phyloP scores from a whole-genome alignment of 2,113 vertebrate genomes.

The Prolemur simus region DNA sequence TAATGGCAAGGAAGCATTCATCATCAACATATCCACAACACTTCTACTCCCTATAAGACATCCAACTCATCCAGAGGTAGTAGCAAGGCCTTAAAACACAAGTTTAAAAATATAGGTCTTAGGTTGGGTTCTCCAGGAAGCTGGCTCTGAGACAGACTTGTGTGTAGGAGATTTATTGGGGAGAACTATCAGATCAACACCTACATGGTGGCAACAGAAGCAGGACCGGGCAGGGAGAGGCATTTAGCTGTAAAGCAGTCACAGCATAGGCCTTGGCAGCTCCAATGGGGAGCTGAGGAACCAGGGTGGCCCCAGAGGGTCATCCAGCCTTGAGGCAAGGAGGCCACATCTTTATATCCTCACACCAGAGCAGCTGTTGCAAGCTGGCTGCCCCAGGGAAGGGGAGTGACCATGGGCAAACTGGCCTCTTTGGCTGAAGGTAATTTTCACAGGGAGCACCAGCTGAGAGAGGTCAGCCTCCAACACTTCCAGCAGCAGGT shows the following conservation, averaged over 20 bases:
- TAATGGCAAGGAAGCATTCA: background rate
- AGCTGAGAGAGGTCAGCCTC: background rate
- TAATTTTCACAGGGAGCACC: background rate
- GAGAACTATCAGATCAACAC: background rate
- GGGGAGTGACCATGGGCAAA: accelerated
- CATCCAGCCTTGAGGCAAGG: background rate
- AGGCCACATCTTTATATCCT: background rate
- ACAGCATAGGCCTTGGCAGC: background rate
- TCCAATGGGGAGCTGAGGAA: no score
- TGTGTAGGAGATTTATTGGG: background rate
- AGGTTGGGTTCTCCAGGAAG: background rate
- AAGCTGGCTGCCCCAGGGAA: background rate
- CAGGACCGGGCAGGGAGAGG: background rate
- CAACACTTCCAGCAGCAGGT: background rate
- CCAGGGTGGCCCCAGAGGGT: background rate
- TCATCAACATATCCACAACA: background rate
- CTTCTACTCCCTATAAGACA: background rate
- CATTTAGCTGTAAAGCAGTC: background rate
- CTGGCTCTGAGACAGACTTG: background rate
- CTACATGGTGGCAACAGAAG: background rate
- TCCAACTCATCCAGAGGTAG: background rate
- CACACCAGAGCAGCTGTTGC: background rate
- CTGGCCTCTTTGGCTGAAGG: background rate
- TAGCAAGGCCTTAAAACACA: background rate
- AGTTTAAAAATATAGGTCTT: background rate